phyloP scores from a whole-genome alignment of 1,140 invertebrate species.

The Aporrectodea caliginosa region DNA sequence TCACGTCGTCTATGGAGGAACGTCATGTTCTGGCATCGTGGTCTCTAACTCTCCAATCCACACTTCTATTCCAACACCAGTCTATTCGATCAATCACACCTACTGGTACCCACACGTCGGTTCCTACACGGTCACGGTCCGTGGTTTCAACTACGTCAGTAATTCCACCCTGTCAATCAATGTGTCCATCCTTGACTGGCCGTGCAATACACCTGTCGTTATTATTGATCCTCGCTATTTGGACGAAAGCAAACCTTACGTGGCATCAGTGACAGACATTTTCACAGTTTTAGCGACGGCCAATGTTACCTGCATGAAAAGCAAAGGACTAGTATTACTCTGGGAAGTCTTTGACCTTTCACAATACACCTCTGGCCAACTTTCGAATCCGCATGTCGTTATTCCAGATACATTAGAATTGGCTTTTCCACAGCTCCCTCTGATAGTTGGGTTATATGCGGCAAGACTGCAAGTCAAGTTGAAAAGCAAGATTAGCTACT shows the following conservation, averaged over 20 bases:
- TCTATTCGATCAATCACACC: neutral
- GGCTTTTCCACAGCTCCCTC: neutral
- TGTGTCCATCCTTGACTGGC: neutral
- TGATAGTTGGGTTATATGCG: neutral
- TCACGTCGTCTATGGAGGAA: neutral
- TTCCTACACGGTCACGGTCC: neutral
- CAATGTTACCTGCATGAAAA: neutral
- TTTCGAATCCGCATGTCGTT: neutral
- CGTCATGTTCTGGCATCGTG: neutral
- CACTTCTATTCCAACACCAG: neutral
- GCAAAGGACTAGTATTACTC: neutral
- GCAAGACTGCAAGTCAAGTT: neutral
- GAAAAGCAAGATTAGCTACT: neutral
- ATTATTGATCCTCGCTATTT: neutral
- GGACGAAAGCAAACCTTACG: neutral
- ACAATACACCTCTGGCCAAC: neutral
- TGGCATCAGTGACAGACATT: neutral
- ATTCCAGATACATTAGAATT: neutral
- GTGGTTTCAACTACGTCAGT: neutral
- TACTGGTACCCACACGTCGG: neutral
- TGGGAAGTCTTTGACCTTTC: neutral
- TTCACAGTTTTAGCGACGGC: neutral
- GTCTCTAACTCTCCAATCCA: neutral
- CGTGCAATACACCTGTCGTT: neutral
- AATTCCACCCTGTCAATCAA: neutral